Base-by-base conservation (phyloP, 2,888 invertebrate genomes). In the Troides oblongomaculatus region DNA sequence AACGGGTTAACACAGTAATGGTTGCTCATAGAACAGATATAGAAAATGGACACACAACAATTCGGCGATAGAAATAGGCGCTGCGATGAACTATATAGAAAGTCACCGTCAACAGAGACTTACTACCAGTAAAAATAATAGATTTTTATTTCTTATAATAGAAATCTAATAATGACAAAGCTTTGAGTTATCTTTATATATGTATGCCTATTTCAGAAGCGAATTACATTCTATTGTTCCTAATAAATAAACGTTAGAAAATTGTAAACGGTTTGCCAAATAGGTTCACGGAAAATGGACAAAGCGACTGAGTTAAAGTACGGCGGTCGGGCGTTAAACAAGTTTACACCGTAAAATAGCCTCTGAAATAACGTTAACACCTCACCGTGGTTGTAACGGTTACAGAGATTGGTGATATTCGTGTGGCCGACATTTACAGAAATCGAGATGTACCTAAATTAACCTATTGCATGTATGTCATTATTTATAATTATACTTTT, bases 231-330 rank as follows among this genome's bases (percentile, higher is more conserved):
- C 17, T 50, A 14, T 50, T 17, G 12, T 12, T 50, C 4, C 18
- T 50, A 1, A 18, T 39, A 10, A 39, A 39, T 39, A 39, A 39
- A 10, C 50, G 14, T 14, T 50, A 50, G 12, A 17, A 50, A 50
- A 5, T 50, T 5, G 2, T 14, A 50, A 50, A 50, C 50, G 5
- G 50, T 14, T 50, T 50, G 14, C 74, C 73, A 78, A 78, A 74
- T 62, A 21, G 43, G 53, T 60, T 67, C 74, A 68, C 72, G 74
- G 64, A 66, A 72, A 71, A 70, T 69, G 72, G 75, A 74, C 71
- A 75, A 72, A 76, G 73, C 80, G 82, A 83, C 76, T 72, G 76
- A 78, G 79, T 83, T 83, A 80, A 74, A 69, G 74, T 72, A 75
- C 71, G 78, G 77, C 73, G 71, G 71, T 66, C 70, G 66, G 70